Base-by-base conservation (phyloP, 1,140 invertebrate genomes). In the Arctopsyche grandis region DNA sequence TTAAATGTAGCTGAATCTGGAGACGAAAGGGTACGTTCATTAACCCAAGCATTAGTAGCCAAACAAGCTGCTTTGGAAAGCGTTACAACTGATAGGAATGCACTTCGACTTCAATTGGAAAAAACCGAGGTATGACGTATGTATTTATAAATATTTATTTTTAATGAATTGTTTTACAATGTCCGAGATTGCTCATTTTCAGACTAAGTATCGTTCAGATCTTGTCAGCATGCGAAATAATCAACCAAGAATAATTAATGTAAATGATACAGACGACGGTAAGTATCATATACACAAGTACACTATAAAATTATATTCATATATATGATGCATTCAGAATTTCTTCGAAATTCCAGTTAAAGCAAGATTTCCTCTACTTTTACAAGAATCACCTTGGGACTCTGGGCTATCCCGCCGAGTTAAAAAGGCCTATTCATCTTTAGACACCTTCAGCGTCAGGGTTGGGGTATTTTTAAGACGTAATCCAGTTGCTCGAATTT, bases 31-130 rank as follows among this genome's bases (percentile, higher is more conserved):
- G 85, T 96, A 0, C 89, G 93, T 75, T 88, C 90, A 0, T 87
- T 96, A 10, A 96, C 94, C 0, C 93, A 95, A 84, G 94, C 93
- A 66, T 87, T 96, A 16, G 94, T 96, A 73, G 89, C 93, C 77
- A 96, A 96, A 84, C 95, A 97, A 85, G 92, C 92, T 70, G 89
- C 91, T 73, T 83, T 97, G 26, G 95, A 96, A 85, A 89, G 90
- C 24, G 87, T 95, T 16, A 94, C 93, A 29, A 93, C 93, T 0
- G 94, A 96, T 83, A 91, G 93, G 82, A 95, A 95, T 89, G 94
- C 94, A 10, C 87, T 96, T 22, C 86, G 91, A 58, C 84, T 96
- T 21, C 94, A 96, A 84, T 85, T 96, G 24, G 95, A 96, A 85
- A 93, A 94, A 85, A 85, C 93, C n/a, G 93, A 95, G 87, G 92